phyloP scores from a whole-genome alignment of 2,888 invertebrate species.

The Tanytarsus gracilentus region DNA sequence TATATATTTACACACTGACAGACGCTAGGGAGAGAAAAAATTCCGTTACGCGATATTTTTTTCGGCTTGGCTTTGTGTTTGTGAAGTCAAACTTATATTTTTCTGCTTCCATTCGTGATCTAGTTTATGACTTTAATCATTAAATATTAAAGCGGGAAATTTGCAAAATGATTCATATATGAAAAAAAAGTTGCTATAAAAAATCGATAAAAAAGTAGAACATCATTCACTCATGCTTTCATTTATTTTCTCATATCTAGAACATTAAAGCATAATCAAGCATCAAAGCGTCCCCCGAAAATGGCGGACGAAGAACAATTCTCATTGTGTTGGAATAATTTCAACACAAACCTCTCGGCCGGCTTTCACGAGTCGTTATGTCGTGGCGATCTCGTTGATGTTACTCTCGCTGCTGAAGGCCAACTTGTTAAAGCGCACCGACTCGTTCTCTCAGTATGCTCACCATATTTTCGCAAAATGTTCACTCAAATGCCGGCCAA shows the following conservation, averaged over 20 bases:
- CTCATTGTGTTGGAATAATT: conserved; percentile 68
- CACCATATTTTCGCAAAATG: conserved; percentile 64
- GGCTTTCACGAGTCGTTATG: conserved; percentile 62
- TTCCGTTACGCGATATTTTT: not conserved
- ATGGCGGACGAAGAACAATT: conserved; percentile 66
- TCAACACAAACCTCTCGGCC: conserved; percentile 62
- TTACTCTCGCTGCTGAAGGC: conserved; percentile 61
- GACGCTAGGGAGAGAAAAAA: not conserved
- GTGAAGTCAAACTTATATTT: no score
- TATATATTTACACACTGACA: not conserved
- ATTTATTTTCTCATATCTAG: no score
- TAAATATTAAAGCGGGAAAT: no score
- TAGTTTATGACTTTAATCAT: no score
- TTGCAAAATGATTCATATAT: no score
- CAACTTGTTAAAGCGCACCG: conserved; percentile 62
- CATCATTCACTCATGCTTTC: no score
- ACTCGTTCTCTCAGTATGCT: conserved; percentile 62
- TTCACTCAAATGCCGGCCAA: conserved; percentile 59
- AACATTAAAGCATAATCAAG: not conserved
- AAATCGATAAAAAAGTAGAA: no score
- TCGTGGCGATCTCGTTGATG: conserved; percentile 60
- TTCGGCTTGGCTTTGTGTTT: no score
- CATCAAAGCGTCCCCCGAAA: conserved; percentile 30
- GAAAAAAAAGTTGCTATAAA: no score
- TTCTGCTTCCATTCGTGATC: no score